Base-by-base conservation (phyloP, 2,797 vertebrate genomes). In the Sebastes wilsoni region DNA sequence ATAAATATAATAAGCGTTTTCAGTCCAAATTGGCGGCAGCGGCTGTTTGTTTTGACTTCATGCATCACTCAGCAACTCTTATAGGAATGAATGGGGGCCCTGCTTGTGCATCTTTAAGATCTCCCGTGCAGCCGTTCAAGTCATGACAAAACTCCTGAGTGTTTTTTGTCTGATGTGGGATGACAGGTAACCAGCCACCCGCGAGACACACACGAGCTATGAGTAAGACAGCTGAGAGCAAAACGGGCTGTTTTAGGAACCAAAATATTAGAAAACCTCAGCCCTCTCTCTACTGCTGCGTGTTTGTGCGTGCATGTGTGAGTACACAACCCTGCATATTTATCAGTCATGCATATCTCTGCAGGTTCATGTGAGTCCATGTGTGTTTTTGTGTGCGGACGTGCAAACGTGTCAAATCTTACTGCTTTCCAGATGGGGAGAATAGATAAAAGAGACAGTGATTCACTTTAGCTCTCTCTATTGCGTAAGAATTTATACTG, bases 201-300 rank as follows among this genome's bases (percentile, higher is more conserved):
- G 14, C 28, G 69, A 76, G 80, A 81, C n/a, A 38, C 68, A 76
- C 54, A 62, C 23, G 30, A 59, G 34, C 58, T 27, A 6, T 75
- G 61, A 82, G 18, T 52, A 60, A 65, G 72, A 71, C 54, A 52
- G 70, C 66, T 65, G 36, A 59, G 9, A 75, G 79, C 66, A 58
- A 42, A 65, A 74, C 12, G 1, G 28, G 6, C 22, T 9, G 22
- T 75, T 82, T 71, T 23, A 59, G 46, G 54, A 42, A 13, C 6
- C 36, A 23, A 20, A 56, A 25, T 30, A 22, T 28, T 42, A 25
- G 8, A 61, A 66, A 73, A 70, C 46, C 46, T 66, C 42, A 8
- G 13, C 12, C 12, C n/a, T 32, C 23, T 42, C 23, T 25, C 2
- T 2, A 12, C 28, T 28, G 65, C 14, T 54, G 10, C 2, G 2